Evolutionary conservation across 2,113 vertebrate genomes (phyloP).

Genomic region (Rhineura floridana): DNA sequence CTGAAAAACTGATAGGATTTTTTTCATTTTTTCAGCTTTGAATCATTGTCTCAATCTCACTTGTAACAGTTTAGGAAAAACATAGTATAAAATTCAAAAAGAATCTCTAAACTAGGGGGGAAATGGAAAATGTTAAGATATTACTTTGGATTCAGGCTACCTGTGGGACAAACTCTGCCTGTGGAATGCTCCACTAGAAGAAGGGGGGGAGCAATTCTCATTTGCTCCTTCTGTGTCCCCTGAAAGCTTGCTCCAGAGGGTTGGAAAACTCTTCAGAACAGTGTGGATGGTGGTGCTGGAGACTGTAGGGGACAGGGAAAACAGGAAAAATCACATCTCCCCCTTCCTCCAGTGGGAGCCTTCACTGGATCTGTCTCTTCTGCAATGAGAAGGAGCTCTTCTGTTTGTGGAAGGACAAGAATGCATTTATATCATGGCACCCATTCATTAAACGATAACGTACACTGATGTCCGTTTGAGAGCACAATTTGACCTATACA

Average conservation of each 20-base stretch:
- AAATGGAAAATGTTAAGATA: neutral
- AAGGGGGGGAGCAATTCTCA: too few species aligned
- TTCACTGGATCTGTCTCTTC: neutral
- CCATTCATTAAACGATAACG: neutral
- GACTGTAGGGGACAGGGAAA: neutral
- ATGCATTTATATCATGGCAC: neutral
- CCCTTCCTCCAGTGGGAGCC: neutral
- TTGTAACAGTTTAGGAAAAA: neutral
- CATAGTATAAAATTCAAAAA: neutral
- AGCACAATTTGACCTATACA: neutral
- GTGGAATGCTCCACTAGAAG: too few species aligned
- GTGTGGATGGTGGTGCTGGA: neutral
- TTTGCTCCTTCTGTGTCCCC: neutral
- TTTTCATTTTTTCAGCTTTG: neutral
- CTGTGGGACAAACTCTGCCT: neutral
- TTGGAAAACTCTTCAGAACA: neutral
- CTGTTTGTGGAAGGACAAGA: neutral
- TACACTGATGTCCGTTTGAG: neutral
- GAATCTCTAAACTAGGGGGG: neutral
- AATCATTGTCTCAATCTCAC: neutral
- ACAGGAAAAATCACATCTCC: neutral
- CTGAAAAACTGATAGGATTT: neutral
- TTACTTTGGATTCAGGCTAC: too few species aligned
- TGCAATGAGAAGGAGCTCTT: neutral
- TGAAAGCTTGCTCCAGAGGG: neutral